Evolutionary conservation across 2,113 vertebrate genomes (phyloP).

Genomic region (Diglossa brunneiventris): DNA sequence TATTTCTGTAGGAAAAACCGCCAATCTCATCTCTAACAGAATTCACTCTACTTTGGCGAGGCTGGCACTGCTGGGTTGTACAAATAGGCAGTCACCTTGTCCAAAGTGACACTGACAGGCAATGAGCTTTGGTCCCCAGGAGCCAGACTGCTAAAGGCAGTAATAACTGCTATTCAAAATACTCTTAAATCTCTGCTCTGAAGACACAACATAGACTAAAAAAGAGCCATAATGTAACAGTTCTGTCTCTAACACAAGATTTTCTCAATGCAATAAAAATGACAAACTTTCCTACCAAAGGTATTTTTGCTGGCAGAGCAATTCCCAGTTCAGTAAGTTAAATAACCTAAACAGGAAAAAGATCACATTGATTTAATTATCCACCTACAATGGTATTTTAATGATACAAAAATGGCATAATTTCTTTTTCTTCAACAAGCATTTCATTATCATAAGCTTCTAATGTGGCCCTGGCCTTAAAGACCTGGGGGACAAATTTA

Average conservation of each 20-base stretch:
- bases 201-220: not conserved
- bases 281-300: not conserved
- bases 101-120: not conserved
- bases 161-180: not conserved
- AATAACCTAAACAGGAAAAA: conserved; percentile 12
- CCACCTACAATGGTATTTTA: conserved; percentile 14
- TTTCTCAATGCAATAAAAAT: not conserved
- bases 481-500: not conserved
- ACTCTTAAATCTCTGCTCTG: not conserved
- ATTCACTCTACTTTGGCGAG: not conserved
- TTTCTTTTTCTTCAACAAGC: not conserved
- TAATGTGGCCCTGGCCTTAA: not conserved
- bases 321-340: not conserved
- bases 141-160: not conserved
- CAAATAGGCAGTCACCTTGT: not conserved
- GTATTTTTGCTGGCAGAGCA: not conserved
- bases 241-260: not conserved
- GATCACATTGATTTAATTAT: not conserved
- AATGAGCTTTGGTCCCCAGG: not conserved
- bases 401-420: not conserved
- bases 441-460: conserved; percentile 4
- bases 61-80: not conserved
- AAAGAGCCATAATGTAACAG: not conserved
- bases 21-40: not conserved
- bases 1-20: not conserved